Conservation (phyloP, 2,113 vertebrate genomes). For the Kryptolebias marmoratus region DNA sequence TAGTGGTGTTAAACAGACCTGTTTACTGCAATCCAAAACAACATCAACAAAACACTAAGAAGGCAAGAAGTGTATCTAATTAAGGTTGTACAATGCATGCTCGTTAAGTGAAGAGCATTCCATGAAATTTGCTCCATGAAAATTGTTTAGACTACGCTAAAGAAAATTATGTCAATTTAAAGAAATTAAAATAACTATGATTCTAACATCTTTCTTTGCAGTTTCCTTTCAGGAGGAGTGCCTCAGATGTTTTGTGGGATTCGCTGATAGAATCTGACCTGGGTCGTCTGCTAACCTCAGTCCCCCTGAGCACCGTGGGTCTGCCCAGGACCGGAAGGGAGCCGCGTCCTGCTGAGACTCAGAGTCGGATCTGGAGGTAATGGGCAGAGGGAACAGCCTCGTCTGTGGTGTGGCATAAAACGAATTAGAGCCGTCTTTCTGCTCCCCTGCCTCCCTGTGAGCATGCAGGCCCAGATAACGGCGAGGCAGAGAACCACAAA, state of each 20-base stretch:
- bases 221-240: constrained; percentile 33
- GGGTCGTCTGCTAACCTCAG: constrained; percentile 58
- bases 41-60: not conserved
- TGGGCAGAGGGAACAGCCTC: constrained; percentile 54
- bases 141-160: not conserved
- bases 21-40: too few species aligned
- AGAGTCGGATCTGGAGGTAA: constrained; percentile 69
- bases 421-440: constrained; percentile 75
- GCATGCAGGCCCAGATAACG: constrained; percentile 75
- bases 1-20: too few species aligned
- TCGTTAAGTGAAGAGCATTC: not conserved
- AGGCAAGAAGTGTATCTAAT: not conserved
- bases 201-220: constrained; percentile 30
- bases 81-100: not conserved
- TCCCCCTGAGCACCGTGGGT: constrained; percentile 49
- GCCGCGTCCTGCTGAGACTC: constrained; percentile 58
- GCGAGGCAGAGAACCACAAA: constrained; percentile 68
- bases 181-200: not conserved
- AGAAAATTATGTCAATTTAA: constrained; percentile 4
- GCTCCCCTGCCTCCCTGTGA: constrained; percentile 66
- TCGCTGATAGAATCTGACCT: constrained; percentile 57
- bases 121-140: not conserved
- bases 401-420: constrained; percentile 72
- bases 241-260: constrained; percentile 42
- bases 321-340: constrained; percentile 49